These are phyloP conservation scores for Xestia c-nigrum DNA, from an alignment of 2,888 invertebrate species.

Conservation along the genomic window DNA sequence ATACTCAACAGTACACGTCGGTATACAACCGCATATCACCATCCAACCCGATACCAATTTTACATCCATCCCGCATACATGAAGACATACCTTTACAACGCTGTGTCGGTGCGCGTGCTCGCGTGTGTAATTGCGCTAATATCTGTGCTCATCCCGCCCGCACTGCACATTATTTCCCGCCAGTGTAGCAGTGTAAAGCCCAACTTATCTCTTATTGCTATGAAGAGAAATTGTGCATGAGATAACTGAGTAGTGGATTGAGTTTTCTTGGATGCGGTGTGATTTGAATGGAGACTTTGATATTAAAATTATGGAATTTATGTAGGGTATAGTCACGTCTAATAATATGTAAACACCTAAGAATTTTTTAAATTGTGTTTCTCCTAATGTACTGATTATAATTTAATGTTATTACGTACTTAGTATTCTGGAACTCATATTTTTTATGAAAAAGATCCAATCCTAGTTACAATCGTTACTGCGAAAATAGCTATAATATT, in stretches of 20 bases:
- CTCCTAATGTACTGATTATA: no score
- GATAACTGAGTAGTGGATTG: conserved; percentile 11
- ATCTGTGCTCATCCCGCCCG: conserved; percentile 52
- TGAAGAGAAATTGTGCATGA: conserved; percentile 45
- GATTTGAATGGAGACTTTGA: neutral
- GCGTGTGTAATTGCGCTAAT: conserved; percentile 60
- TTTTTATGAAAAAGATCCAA: no score
- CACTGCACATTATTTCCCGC: conserved; percentile 46
- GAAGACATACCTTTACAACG: conserved; percentile 26
- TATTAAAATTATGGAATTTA: neutral
- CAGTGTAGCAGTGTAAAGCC: conserved; percentile 39
- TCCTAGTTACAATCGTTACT: no score
- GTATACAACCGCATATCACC: no score
- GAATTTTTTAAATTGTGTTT: no score
- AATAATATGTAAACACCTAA: no score
- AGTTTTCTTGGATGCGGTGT: conserved; percentile 8
- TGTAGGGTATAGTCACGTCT: no score
- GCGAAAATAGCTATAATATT: no score
- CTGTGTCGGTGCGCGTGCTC: conserved; percentile 43
- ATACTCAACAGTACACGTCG: neutral
- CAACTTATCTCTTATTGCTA: conserved; percentile 49
- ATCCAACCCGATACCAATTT: neutral
- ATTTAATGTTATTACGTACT: no score
- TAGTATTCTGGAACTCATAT: no score
- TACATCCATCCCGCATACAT: neutral